Percentiles rank a stretch among this genome's conserved stretches.
Conservation (phyloP, 2,797 vertebrate species). For the Sarcoramphus papa region DNA sequence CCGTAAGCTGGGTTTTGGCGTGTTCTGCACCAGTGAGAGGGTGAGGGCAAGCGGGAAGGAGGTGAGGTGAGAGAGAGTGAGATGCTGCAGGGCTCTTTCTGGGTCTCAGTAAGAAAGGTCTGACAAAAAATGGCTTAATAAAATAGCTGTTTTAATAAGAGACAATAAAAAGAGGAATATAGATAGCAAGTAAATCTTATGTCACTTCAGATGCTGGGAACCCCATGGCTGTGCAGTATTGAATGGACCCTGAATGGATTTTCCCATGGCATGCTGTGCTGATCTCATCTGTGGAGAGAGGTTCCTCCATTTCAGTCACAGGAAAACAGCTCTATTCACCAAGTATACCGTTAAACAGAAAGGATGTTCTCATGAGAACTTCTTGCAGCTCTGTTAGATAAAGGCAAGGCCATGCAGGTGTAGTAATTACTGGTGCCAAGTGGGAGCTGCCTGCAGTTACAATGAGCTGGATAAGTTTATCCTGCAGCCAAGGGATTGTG, state of each 20-base stretch:
- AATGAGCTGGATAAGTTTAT: background rate
- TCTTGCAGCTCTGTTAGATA: background rate
- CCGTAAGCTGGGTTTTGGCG: background rate
- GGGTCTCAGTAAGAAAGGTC: background rate
- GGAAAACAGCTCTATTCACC: background rate
- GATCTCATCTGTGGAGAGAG: background rate
- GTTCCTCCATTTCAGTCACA: background rate
- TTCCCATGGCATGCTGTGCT: background rate
- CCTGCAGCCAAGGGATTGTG: background rate
- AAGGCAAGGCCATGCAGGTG: background rate
- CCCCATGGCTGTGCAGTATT: rapidly evolving
- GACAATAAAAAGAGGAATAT: background rate
- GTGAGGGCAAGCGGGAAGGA: background rate
- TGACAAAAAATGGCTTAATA: background rate
- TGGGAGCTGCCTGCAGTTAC: background rate
- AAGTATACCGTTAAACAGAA: background rate
- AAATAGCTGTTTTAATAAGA: background rate
- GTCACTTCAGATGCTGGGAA: background rate
- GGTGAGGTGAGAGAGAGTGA: background rate
- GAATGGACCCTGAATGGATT: background rate
- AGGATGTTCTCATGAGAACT: background rate
- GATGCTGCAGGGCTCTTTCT: background rate
- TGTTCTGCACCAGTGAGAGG: background rate
- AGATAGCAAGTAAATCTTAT: background rate
- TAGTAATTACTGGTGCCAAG: background rate